These are phyloP conservation scores for Pungitius pungitius DNA, from an alignment of 2,113 vertebrate genomes.

Conservation along the genomic window DNA sequence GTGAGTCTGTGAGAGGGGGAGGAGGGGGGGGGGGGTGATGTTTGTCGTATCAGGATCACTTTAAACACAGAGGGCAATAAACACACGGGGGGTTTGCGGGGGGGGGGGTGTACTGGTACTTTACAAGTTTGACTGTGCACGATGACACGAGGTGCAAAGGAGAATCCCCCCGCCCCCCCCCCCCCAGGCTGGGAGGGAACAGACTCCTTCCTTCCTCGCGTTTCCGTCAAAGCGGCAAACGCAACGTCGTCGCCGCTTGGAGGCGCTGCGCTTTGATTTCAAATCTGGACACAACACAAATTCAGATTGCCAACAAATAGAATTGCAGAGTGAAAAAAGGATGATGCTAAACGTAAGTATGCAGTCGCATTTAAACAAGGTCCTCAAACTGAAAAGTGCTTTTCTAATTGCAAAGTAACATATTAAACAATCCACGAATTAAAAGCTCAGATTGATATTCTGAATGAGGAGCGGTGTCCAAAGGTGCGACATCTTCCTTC, in stretches of 20 bases:
- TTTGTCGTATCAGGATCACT: slow-evolving; percentile 36
- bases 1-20: neutral
- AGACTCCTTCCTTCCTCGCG: neutral
- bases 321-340: neutral
- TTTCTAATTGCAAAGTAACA: neutral
- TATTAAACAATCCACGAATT: neutral
- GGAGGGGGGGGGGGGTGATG: neutral
- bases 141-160: neutral
- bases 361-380: too few species aligned
- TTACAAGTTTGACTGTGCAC: slow-evolving; percentile 14
- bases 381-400: neutral
- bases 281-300: too few species aligned
- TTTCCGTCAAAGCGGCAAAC: neutral
- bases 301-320: neutral
- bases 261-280: too few species aligned
- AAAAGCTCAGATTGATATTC: neutral
- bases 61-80: slow-evolving; percentile 29
- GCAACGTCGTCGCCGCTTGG: too few species aligned
- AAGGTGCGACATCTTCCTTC: too few species aligned
- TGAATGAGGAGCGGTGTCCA: too few species aligned
- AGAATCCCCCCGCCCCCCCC: neutral
- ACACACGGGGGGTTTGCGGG: slow-evolving; percentile 26
- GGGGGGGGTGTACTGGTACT: too few species aligned
- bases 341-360: neutral
- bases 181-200: neutral